These are phyloP conservation scores for Glareola pratincola DNA, from an alignment of 2,113 vertebrate species.

Conservation along the genomic window DNA sequence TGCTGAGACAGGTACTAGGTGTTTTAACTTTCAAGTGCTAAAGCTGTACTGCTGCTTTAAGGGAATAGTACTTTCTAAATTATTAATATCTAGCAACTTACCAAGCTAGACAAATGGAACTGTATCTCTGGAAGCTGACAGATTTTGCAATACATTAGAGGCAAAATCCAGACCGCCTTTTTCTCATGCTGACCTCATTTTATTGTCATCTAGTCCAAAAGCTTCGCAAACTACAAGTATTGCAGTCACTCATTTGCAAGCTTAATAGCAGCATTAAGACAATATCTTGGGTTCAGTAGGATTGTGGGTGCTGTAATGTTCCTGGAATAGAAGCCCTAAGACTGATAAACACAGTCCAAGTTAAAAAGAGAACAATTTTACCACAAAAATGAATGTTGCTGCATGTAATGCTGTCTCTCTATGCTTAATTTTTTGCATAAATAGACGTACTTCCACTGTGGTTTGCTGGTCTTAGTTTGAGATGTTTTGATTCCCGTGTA, in stretches of 20 bases:
- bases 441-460: not conserved
- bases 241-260: not conserved
- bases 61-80: not conserved
- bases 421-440: not conserved
- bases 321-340: not conserved
- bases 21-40: not conserved
- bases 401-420: not conserved
- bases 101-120: not conserved
- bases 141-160: not conserved
- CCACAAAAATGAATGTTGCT: not conserved
- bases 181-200: constrained; percentile 27
- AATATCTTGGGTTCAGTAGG: not conserved
- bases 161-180: not conserved
- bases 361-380: not conserved
- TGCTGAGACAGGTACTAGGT: not conserved
- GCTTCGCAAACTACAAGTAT: not conserved
- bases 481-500: not conserved
- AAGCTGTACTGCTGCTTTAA: not conserved
- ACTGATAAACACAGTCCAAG: not conserved
- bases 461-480: not conserved
- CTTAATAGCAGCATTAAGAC: not conserved
- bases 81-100: not conserved
- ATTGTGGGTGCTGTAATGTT: not conserved
- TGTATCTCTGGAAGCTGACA: not conserved
- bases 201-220: not conserved